A percentile compares a stretch with the other conserved stretches of the same genome.
Evolutionary conservation across 1,140 invertebrate genomes (phyloP).

Genomic region (Trichonephila inaurata): DNA sequence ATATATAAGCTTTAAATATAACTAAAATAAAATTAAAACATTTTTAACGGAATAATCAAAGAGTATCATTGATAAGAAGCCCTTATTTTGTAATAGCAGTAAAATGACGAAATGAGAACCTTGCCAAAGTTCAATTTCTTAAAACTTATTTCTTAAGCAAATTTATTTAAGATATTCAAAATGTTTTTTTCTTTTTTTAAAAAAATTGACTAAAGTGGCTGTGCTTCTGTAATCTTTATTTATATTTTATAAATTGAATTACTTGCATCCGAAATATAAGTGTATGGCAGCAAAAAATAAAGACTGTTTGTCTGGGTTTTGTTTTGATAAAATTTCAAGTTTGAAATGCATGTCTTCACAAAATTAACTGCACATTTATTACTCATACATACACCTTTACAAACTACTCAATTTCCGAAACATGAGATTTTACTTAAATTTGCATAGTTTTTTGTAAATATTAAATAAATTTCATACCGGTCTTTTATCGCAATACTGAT

Average conservation of each 20-base stretch:
- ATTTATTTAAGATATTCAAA: too few relatives aligned
- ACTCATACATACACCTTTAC: background rate
- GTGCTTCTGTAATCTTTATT: background rate
- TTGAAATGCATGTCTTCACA: slow-evolving; percentile 7
- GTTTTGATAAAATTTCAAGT: slow-evolving; percentile 51
- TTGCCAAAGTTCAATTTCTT: too few relatives aligned
- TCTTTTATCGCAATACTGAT: slow-evolving; percentile 16
- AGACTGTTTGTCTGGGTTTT: slow-evolving; percentile 43
- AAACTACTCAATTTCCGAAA: background rate
- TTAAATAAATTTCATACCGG: slow-evolving; percentile 49
- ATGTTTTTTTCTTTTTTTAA: too few relatives aligned
- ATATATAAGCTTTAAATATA: too few relatives aligned
- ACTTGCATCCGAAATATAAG: background rate
- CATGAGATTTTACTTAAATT: background rate
- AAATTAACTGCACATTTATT: background rate
- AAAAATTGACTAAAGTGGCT: too few relatives aligned
- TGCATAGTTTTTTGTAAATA: slow-evolving; percentile 33
- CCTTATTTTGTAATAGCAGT: too few relatives aligned
- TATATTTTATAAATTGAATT: slow-evolving; percentile 1
- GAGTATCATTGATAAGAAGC: too few relatives aligned
- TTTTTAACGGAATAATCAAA: too few relatives aligned
- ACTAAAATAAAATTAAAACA: too few relatives aligned
- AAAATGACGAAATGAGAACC: too few relatives aligned
- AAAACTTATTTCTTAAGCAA: too few relatives aligned
- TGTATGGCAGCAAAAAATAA: slow-evolving; percentile 3